phyloP scores from a whole-genome alignment of 2,888 invertebrate genomes.

The Dryadula phaetusa region DNA sequence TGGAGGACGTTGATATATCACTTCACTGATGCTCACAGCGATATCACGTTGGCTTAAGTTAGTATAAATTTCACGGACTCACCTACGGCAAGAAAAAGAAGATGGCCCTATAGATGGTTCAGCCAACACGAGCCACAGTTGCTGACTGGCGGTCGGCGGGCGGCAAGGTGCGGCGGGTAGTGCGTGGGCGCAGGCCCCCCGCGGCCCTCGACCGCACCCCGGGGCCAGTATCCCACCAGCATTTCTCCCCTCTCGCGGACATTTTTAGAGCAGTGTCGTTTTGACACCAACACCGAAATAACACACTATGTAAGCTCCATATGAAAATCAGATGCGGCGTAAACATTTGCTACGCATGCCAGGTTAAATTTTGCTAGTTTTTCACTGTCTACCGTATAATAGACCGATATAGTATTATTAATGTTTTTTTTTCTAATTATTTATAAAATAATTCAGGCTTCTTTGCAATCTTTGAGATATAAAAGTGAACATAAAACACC shows the following conservation, averaged over 20 bases:
- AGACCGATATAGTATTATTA: not conserved
- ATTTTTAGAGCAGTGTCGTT: constrained; percentile 83
- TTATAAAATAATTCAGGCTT: not conserved
- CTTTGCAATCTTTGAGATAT: not conserved
- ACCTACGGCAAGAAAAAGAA: constrained; percentile 80
- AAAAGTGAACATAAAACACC: not conserved
- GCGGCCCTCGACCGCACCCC: constrained; percentile 48
- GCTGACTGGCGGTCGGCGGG: constrained; percentile 81
- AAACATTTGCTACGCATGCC: constrained; percentile 52
- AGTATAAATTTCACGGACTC: constrained; percentile 67
- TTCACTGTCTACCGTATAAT: not conserved
- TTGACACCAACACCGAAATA: constrained; percentile 84
- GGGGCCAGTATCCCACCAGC: constrained; percentile 50
- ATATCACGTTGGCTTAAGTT: constrained; percentile 43
- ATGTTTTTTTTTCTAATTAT: not conserved
- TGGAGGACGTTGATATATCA: constrained; percentile 62
- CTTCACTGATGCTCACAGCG: constrained; percentile 71
- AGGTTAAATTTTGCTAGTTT: constrained; percentile 21
- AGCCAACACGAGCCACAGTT: constrained; percentile 85
- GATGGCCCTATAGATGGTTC: constrained; percentile 86
- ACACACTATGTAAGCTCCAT: constrained; percentile 72
- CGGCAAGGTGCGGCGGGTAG: constrained; percentile 78
- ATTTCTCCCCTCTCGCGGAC: constrained; percentile 62
- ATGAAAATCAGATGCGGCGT: constrained; percentile 63
- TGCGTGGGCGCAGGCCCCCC: constrained; percentile 70